phyloP scores from a whole-genome alignment of 2,888 invertebrate genomes.

The Eilema sororculum region DNA sequence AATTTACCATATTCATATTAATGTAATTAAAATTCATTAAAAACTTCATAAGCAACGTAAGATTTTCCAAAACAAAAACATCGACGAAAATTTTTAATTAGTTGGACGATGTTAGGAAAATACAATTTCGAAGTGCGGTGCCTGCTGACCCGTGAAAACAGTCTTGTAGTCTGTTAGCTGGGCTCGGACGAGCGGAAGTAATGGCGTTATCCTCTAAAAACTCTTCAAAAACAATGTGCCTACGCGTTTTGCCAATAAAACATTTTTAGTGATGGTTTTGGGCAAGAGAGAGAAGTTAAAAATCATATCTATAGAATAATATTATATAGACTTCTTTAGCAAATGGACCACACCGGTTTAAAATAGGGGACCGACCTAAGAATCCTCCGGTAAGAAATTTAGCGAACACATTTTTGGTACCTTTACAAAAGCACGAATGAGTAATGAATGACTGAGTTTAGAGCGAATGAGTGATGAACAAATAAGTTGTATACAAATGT shows the following conservation, averaged over 20 bases:
- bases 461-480: neutral
- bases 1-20: too few relatives aligned
- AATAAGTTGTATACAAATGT: neutral
- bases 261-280: neutral
- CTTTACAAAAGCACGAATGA: neutral
- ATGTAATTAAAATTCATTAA: too few relatives aligned
- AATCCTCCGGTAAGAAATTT: too few relatives aligned
- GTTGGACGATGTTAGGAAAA: constrained; percentile 32
- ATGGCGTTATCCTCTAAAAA: constrained; percentile 42
- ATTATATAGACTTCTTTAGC: too few relatives aligned
- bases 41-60: neutral
- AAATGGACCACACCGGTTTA: too few relatives aligned
- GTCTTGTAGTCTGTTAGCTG: neutral
- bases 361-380: too few relatives aligned
- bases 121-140: constrained; percentile 41
- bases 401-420: too few relatives aligned
- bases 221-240: constrained; percentile 17
- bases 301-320: too few relatives aligned
- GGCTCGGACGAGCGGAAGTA: constrained; percentile 36
- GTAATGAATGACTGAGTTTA: neutral
- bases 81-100: constrained; percentile 39
- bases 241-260: neutral
- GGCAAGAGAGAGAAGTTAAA: neutral
- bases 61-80: constrained; percentile 23
- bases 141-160: constrained; percentile 39